Evolutionary conservation across 2,113 vertebrate genomes (phyloP).

Genomic region (Diglossa brunneiventris): DNA sequence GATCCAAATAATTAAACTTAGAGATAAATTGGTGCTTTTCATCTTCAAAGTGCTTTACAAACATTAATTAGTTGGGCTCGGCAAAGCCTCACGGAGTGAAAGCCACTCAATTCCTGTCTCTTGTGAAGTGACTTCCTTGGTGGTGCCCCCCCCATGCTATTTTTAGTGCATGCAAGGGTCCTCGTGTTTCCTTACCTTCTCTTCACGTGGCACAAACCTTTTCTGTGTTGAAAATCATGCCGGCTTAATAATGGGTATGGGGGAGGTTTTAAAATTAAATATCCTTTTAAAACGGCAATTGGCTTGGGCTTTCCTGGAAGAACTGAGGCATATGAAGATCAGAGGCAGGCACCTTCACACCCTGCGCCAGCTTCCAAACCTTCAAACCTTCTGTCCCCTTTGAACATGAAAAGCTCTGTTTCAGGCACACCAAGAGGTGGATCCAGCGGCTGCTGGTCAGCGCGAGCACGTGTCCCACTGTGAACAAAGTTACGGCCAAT

Average conservation of each 20-base stretch:
- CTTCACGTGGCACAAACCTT: neutral
- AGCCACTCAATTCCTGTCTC: neutral
- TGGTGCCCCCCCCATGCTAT: neutral
- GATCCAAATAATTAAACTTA: conserved; percentile 45
- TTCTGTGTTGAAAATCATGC: neutral
- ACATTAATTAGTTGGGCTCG: conserved; percentile 15
- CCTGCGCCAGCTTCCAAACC: conserved; percentile 12
- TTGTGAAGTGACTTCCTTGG: neutral
- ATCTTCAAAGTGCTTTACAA: conserved; percentile 39
- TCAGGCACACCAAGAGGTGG: conserved; percentile 59
- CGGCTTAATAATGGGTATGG: neutral
- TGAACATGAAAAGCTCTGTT: conserved; percentile 77
- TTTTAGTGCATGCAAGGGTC: neutral
- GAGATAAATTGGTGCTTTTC: neutral
- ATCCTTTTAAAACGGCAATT: conserved; percentile 58
- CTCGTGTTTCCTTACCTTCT: neutral
- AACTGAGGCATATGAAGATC: conserved; percentile 70
- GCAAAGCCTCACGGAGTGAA: neutral
- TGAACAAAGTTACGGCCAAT: conserved; percentile 67
- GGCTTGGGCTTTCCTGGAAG: conserved; percentile 59
- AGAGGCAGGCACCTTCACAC: conserved; percentile 56
- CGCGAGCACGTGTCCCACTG: conserved; percentile 38
- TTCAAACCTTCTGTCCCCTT: conserved; percentile 68
- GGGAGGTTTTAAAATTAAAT: conserved; percentile 43
- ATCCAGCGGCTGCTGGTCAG: conserved; percentile 65